These are phyloP conservation scores for Lepeophtheirus salmonis DNA, from an alignment of 1,140 invertebrate genomes.

Conservation along the genomic window DNA sequence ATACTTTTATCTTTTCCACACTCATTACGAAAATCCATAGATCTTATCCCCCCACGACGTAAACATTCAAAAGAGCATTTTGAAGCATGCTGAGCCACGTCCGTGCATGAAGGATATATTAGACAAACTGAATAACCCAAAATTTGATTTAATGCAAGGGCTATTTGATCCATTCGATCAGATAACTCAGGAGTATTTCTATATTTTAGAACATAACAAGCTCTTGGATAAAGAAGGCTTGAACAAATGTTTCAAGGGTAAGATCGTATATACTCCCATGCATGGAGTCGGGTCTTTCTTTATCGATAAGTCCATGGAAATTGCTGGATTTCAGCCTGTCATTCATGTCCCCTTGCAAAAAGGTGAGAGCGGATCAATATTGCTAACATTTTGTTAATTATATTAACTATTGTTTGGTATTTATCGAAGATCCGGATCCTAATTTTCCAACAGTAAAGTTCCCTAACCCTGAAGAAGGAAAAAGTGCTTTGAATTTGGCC, in stretches of 20 bases:
- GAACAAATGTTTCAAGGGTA: slow-evolving; percentile 41
- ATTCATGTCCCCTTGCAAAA: slow-evolving; percentile 12
- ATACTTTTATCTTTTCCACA: neutral
- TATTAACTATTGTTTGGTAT: slow-evolving; percentile 1
- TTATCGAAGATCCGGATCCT: slow-evolving; percentile 54
- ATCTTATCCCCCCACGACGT: slow-evolving; percentile 82
- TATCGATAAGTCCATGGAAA: slow-evolving; percentile 50
- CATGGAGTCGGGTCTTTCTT: slow-evolving; percentile 85
- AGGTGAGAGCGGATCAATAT: too few species aligned
- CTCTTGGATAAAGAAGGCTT: slow-evolving; percentile 26
- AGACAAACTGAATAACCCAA: neutral
- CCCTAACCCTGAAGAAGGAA: slow-evolving; percentile 95
- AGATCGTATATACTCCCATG: slow-evolving; percentile 84
- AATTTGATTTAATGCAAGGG: slow-evolving; percentile 25
- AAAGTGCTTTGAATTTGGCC: slow-evolving; percentile 64
- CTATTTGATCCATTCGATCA: slow-evolving; percentile 32
- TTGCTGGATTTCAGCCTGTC: slow-evolving; percentile 47
- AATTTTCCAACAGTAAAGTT: slow-evolving; percentile 92
- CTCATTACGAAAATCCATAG: too few species aligned
- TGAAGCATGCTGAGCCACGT: slow-evolving; percentile 51
- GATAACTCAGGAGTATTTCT: slow-evolving; percentile 44
- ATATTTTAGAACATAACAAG: slow-evolving; percentile 32
- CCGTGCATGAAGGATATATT: slow-evolving; percentile 37
- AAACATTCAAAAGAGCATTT: slow-evolving; percentile 57
- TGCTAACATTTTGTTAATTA: too few species aligned